Conservation (phyloP, 2,888 invertebrate species). For the Leptopilina syphax region DNA sequence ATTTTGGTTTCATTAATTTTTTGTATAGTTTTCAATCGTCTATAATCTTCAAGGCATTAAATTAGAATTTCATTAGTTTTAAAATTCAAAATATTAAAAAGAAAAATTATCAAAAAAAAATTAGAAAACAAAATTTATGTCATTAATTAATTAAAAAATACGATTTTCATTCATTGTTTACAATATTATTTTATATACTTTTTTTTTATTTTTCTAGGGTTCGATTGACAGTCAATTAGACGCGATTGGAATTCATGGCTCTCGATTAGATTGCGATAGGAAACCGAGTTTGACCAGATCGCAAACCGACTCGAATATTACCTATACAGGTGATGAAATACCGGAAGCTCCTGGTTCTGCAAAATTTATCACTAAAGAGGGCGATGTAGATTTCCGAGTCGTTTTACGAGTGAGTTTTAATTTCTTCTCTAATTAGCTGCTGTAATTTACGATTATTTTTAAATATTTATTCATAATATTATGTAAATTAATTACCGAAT, state of each 20-base stretch:
- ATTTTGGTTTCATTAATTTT: no score
- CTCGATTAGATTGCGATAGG: constrained; percentile 80
- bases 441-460: background rate
- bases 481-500: no score
- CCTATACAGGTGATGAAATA: constrained; percentile 90
- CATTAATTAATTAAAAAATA: no score
- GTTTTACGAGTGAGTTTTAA: constrained; percentile 84
- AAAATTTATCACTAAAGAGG: constrained; percentile 95
- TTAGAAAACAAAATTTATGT: no score
- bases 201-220: constrained; percentile 79
- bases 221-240: constrained; percentile 92
- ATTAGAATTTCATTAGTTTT: no score
- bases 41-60: no score
- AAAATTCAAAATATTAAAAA: no score
- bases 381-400: constrained; percentile 94
- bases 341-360: constrained; percentile 93
- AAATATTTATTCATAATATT: background rate
- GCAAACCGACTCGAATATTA: constrained; percentile 94
- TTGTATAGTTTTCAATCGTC: no score
- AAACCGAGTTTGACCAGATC: constrained; percentile 89
- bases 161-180: no score
- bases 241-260: constrained; percentile 80
- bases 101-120: no score
- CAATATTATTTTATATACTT: no score
- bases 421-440: constrained; percentile 12